phyloP scores from a whole-genome alignment of 2,888 invertebrate species.

The Xanthia icteritia region DNA sequence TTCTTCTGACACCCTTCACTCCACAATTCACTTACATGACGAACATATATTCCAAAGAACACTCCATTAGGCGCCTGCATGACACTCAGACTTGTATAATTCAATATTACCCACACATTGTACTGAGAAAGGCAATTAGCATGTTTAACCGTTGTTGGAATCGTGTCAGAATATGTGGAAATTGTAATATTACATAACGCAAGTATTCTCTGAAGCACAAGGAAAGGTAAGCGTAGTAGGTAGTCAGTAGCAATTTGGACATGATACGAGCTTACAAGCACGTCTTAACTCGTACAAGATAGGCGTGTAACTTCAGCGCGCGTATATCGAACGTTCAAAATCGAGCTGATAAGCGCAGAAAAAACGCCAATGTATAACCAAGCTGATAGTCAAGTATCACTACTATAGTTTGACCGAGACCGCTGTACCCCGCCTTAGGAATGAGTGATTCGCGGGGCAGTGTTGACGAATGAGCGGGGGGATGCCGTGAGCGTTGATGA shows the following conservation, averaged over 20 bases:
- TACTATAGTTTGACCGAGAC: neutral
- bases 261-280: neutral
- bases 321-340: no score
- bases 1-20: neutral
- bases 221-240: neutral
- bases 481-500: no score
- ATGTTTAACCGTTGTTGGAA: neutral
- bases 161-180: conserved; percentile 25
- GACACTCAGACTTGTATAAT: conserved; percentile 30
- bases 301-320: neutral
- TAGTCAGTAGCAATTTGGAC: neutral
- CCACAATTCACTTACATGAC: neutral
- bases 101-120: conserved; percentile 43
- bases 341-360: neutral
- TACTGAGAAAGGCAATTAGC: conserved; percentile 31
- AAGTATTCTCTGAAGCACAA: neutral
- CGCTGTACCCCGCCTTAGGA: no score
- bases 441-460: no score
- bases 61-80: neutral
- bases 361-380: neutral
- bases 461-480: no score
- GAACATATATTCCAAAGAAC: neutral
- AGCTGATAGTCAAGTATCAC: neutral
- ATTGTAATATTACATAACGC: neutral
- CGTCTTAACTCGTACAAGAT: neutral